Base-by-base conservation (phyloP, 2,888 invertebrate species). In the Hemithea aestivaria region DNA sequence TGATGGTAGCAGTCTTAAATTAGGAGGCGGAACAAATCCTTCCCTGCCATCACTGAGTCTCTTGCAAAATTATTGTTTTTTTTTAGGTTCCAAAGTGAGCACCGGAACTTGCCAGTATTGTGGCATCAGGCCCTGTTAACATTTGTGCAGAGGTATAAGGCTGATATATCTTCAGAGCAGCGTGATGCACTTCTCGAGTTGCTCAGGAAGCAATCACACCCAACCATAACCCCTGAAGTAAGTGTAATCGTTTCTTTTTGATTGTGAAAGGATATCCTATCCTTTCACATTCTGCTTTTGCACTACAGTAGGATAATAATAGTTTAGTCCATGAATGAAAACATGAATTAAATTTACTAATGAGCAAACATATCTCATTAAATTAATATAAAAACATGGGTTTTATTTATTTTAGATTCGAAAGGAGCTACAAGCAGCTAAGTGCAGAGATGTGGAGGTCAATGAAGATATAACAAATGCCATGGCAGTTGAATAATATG, bases 61-160 rank as follows among this genome's bases (percentile, higher is more conserved):
- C 8, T 5, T 16, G 4, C 6, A 9, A 1, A n/a, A 30, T 7
- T 30, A 10, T 4, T 2, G 39, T 27, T 45, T 35, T 34, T 16
- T 53, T 59, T 30, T 63, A 96, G 97, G 66, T 97, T 98, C 76
- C 92, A 94, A 71, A 88, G 88, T 49, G 98, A 98, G 65, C 83
- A 87, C 31, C 90, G 97, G 37, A 92, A 92, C 54, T 87, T 99
- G 66, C 99, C 99, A 1, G 97, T 99, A 2, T 77, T 99, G 40
- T 99, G 99, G 99, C 98, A 99, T 78, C 99, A 99, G 75, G 92
- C 96, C 25, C 87, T 99, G 23, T 82, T 99, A 35, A 94, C 97
- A 3, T 98, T 99, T 87, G 94, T 94, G 1, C 97, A 99, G 79
- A 90, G 97, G 30, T 99, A 99, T 78, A 98, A 98, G 80, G 92